Percentiles rank a stretch among this genome's conserved stretches.
These are phyloP conservation scores for Oscheius sp. DNA, from an alignment of 2,888 invertebrate genomes.

Conservation along the genomic window DNA sequence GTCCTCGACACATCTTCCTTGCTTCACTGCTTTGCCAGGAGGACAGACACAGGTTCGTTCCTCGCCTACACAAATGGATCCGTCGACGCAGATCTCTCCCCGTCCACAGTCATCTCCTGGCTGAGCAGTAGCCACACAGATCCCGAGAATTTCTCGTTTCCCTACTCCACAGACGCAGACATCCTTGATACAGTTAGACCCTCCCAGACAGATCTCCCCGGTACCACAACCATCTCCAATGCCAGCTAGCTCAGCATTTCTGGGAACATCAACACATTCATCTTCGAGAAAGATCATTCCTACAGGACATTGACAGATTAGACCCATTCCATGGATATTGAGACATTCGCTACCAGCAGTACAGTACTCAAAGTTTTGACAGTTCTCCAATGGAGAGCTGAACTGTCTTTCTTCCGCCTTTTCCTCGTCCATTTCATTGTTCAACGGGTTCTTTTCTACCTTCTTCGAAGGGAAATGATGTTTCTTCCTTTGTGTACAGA, in stretches of 20 bases:
- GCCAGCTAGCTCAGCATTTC: slow-evolving; percentile 38
- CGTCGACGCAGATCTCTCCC: slow-evolving; percentile 62
- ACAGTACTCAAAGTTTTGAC: slow-evolving; percentile 55
- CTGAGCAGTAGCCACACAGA: slow-evolving; percentile 53
- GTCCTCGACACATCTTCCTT: slow-evolving; percentile 26
- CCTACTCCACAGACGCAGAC: slow-evolving; percentile 50
- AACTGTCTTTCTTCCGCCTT: slow-evolving; percentile 30
- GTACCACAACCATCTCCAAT: slow-evolving; percentile 46
- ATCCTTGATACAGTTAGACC: slow-evolving; percentile 46
- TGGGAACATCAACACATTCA: slow-evolving; percentile 47
- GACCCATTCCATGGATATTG: slow-evolving; percentile 52
- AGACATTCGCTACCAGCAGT: slow-evolving; percentile 57
- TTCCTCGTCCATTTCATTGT: not conserved
- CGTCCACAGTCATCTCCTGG: slow-evolving; percentile 62
- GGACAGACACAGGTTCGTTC: slow-evolving; percentile 53
- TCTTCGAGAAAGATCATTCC: slow-evolving; percentile 43
- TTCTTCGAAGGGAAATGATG: not conserved
- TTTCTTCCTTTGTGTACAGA: slow-evolving; percentile 43
- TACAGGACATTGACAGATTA: slow-evolving; percentile 59
- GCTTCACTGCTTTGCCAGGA: slow-evolving; percentile 1
- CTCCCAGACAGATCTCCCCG: slow-evolving; percentile 58
- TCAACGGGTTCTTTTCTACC: no score
- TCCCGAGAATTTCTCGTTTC: slow-evolving; percentile 51
- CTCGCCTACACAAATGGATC: slow-evolving; percentile 49
- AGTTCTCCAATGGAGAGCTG: slow-evolving; percentile 54